Conservation (phyloP, 2,888 invertebrate genomes). For the Ypsolopha scabrella region DNA sequence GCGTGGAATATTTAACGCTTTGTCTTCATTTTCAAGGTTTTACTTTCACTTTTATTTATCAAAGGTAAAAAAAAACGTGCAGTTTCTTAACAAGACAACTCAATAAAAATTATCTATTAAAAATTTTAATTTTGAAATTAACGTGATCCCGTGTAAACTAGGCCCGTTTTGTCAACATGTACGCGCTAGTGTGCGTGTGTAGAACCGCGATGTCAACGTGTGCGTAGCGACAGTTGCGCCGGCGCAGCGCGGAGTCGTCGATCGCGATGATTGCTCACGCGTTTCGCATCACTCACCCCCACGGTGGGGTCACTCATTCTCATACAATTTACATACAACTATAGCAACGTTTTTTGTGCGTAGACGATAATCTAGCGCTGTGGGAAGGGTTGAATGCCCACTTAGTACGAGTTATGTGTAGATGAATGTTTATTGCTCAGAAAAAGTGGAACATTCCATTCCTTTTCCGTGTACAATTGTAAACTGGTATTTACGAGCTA, state of each 20-base stretch:
- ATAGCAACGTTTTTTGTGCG: constrained; percentile 34
- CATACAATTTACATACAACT: constrained; percentile 58
- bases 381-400: background rate
- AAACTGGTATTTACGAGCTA: too few species aligned
- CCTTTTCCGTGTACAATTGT: too few species aligned
- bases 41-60: too few species aligned
- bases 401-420: background rate
- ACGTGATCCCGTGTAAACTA: background rate
- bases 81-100: too few species aligned
- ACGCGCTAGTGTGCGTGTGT: constrained; percentile 19
- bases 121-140: too few species aligned
- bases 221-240: constrained; percentile 15
- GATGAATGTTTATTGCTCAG: too few species aligned
- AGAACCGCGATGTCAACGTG: constrained; percentile 5
- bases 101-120: too few species aligned
- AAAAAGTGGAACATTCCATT: too few species aligned
- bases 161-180: constrained; percentile 8
- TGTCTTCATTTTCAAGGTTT: too few species aligned
- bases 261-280: constrained; percentile 65
- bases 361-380: background rate
- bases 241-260: constrained; percentile 53
- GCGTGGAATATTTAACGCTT: too few species aligned
- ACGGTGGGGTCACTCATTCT: constrained; percentile 43
- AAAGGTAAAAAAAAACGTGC: too few species aligned
- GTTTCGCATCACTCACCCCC: constrained; percentile 66